Evolutionary conservation across 1,140 invertebrate species (phyloP).

Genomic region (Leptoteleia sp.): DNA sequence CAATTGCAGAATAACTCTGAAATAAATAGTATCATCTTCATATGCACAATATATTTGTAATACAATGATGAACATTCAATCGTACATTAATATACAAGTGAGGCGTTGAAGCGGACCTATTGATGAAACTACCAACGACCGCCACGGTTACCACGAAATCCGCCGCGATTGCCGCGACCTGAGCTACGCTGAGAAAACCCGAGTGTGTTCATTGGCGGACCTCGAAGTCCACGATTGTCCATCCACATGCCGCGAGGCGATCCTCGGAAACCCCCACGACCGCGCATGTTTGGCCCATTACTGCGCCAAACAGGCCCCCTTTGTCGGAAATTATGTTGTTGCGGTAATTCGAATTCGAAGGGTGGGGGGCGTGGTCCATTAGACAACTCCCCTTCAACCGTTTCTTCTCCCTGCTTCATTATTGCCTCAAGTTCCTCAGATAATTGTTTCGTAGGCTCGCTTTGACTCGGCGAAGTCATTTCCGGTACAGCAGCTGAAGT

Average conservation of each 20-base stretch:
- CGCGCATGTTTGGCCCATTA: conserved; percentile 31
- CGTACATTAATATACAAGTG: conserved; percentile 58
- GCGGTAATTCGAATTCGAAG: conserved; percentile 70
- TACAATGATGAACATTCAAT: conserved; percentile 59
- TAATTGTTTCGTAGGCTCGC: conserved; percentile 65
- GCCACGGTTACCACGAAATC: conserved; percentile 71
- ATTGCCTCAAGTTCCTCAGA: conserved; percentile 73
- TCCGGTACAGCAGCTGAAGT: neutral
- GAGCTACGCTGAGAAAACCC: conserved; percentile 64
- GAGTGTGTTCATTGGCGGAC: conserved; percentile 34
- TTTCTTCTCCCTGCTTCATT: conserved; percentile 32
- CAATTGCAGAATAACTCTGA: conserved; percentile 20
- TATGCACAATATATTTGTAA: conserved; percentile 57
- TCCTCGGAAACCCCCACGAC: conserved; percentile 71
- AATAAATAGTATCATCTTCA: conserved; percentile 55
- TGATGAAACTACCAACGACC: conserved; percentile 68
- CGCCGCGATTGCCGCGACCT: conserved; percentile 69
- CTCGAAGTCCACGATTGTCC: conserved; percentile 73
- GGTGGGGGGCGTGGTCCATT: conserved; percentile 58
- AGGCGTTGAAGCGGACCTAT: neutral
- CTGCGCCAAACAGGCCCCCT: conserved; percentile 50
- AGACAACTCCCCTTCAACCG: neutral
- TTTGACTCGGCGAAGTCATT: neutral
- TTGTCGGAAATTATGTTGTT: conserved; percentile 48
- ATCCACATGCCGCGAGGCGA: conserved; percentile 75